A percentile compares a stretch with the other conserved stretches of the same genome.
These are phyloP conservation scores for Linurgus olivaceus DNA, from an alignment of 2,797 vertebrate species.

Conservation along the genomic window DNA sequence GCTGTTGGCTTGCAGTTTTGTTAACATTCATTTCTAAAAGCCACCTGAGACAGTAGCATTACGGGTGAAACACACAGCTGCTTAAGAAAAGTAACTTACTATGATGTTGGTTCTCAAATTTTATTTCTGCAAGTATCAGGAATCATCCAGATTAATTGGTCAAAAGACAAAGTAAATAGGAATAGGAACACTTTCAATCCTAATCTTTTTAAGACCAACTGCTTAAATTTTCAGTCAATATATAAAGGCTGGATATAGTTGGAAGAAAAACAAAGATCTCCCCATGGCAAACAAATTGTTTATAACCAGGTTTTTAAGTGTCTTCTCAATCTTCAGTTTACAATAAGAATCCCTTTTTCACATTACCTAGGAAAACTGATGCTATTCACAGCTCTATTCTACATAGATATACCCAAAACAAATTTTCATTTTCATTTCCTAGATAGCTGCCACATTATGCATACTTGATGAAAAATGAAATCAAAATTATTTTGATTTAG, in stretches of 20 bases:
- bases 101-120: not conserved
- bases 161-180: not conserved
- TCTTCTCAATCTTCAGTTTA: not conserved
- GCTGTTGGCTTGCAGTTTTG: not conserved
- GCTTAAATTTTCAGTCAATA: not conserved
- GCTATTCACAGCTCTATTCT: not conserved
- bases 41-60: not conserved
- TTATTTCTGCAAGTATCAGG: not conserved
- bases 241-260: not conserved
- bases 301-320: not conserved
- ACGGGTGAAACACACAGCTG: not conserved
- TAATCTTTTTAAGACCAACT: not conserved
- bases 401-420: not conserved
- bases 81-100: not conserved
- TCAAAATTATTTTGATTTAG: not conserved
- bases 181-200: slow-evolving; percentile 7
- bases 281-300: not conserved
- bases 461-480: not conserved
- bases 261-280: not conserved
- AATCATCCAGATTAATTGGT: not conserved
- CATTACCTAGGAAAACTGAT: not conserved
- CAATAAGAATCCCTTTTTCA: not conserved
- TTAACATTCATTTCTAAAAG: not conserved
- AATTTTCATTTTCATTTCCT: not conserved
- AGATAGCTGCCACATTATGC: not conserved